phyloP scores from a whole-genome alignment of 2,888 invertebrate genomes.

The Cephonodes hylas region DNA sequence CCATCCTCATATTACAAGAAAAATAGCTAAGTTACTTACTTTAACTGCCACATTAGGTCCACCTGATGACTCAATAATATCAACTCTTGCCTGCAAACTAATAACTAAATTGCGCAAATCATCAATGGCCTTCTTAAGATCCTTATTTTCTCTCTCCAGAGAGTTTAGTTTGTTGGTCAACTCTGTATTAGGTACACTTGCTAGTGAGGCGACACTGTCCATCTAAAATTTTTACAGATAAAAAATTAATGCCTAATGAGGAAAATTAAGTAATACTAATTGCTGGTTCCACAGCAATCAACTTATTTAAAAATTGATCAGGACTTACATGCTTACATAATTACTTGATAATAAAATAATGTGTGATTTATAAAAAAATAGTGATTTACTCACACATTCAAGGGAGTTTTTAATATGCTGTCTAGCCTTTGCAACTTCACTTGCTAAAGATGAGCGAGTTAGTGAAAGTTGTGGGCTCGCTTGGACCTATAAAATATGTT shows the following conservation, averaged over 20 bases:
- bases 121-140: constrained; percentile 72
- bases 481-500: constrained; percentile 56
- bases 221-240: constrained; percentile 72
- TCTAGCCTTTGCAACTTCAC: constrained; percentile 92
- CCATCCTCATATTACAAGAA: neutral
- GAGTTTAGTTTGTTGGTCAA: constrained; percentile 76
- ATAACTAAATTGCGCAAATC: constrained; percentile 71
- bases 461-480: constrained; percentile 50
- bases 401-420: constrained; percentile 90
- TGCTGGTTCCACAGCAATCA: no score
- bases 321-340: no score
- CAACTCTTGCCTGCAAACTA: constrained; percentile 72
- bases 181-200: constrained; percentile 80
- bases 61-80: constrained; percentile 56
- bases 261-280: no score
- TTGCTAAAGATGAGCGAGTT: constrained; percentile 85
- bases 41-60: constrained; percentile 43
- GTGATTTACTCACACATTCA: constrained; percentile 83
- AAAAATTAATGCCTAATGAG: no score
- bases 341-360: constrained; percentile 20
- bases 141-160: constrained; percentile 82
- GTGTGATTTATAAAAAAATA: constrained; percentile 40
- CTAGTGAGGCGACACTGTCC: constrained; percentile 82
- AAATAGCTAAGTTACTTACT: constrained; percentile 35
- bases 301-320: no score